Evolutionary conservation across 1,140 invertebrate species (phyloP), one percentile per base, ranked within the genome.

Genomic region (Pogonus chalceus): DNA sequence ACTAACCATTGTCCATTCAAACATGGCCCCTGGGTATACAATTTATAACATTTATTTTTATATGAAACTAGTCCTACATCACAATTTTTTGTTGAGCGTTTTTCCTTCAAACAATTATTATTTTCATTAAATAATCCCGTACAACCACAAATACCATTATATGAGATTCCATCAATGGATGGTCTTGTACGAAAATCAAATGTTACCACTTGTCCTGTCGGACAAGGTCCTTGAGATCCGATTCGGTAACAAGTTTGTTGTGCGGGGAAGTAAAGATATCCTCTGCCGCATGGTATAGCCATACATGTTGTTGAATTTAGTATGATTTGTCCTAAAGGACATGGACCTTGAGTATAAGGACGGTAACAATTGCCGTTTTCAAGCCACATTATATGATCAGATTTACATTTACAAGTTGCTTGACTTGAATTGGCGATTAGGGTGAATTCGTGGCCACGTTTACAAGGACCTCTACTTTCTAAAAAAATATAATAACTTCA

Each of bases 111-210:
- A 20, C 58, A 66, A 12, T 67, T 53, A 2, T 59, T 58, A 3
- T 58, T 58, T 2, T 53, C 57, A 24, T 64, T 65, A 10, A 62
- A 65, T 20, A 24, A 55, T 55, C 69, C 72, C 22, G 66, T 77
- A 60, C 87, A 89, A 2, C 80, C 83, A 57, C 88, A 90, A 2
- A 86, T 76, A 0, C 87, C 87, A 52, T 87, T 85, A 62, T 88
- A 88, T n/a, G 85, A 85, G 18, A 89, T 76, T 0, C 87, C 87
- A 58, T 89, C 85, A 0, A 87, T 58, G 0, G 85, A 85, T 0
- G 85, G 85, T 14, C 84, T 69, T 0, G 82, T 80, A 1, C 79
- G 81, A 58, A 87, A 85, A 70, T 90, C 87, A 62, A 86, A 89
- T 0, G 87, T 76, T 1, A 90, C 81, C 2, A 88, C 75, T 60